phyloP scores from a whole-genome alignment of 1,140 invertebrate species.

The Manduca sexta region DNA sequence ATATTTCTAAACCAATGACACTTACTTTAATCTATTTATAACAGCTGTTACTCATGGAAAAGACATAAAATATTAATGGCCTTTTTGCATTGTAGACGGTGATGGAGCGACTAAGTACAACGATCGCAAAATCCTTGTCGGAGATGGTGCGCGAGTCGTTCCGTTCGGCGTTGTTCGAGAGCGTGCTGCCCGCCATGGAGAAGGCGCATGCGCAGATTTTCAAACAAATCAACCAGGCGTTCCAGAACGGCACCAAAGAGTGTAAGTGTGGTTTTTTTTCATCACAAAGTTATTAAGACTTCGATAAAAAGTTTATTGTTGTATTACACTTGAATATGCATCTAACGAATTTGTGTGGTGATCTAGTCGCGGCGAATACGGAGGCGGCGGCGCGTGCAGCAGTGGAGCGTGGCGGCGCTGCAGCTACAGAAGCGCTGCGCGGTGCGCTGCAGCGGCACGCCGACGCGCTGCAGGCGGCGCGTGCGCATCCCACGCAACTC shows the following conservation, averaged over 20 bases:
- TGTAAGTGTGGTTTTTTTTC: conserved; percentile 71
- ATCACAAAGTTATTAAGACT: not conserved
- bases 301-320: no score
- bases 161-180: conserved; percentile 82
- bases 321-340: no score
- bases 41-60: not conserved
- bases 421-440: conserved; percentile 28
- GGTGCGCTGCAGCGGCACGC: conserved; percentile 36
- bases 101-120: conserved; percentile 81
- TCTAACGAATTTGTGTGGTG: not conserved
- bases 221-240: conserved; percentile 89
- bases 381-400: conserved; percentile 41
- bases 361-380: conserved; percentile 38
- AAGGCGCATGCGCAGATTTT: conserved; percentile 89
- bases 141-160: conserved; percentile 80
- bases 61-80: not conserved
- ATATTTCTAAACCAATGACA: no score
- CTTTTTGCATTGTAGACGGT: conserved; percentile 73
- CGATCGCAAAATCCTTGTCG: conserved; percentile 79
- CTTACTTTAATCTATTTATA: no score
- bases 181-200: conserved; percentile 88
- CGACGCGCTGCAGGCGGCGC: conserved; percentile 24
- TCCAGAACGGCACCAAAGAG: conserved; percentile 89
- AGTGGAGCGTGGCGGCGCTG: conserved; percentile 38
- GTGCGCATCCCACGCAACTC: no score